Conservation (phyloP, 2,113 vertebrate species). For the Choloepus hoffmanni region DNA sequence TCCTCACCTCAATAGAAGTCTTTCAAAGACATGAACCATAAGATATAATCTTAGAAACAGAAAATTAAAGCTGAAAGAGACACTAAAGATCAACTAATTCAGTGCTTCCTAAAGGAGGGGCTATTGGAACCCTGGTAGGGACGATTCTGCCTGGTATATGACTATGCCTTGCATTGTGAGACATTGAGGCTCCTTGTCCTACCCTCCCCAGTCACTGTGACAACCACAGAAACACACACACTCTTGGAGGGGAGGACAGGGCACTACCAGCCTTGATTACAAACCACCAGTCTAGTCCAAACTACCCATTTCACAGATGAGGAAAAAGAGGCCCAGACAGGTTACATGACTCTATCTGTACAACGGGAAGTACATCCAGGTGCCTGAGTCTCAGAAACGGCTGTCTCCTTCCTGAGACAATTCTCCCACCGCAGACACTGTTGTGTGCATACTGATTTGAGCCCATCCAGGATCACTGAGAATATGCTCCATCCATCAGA, state of each 20-base stretch:
- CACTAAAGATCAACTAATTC: neutral
- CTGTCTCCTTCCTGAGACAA: neutral
- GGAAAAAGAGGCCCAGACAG: neutral
- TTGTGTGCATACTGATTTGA: neutral
- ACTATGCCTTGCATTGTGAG: neutral
- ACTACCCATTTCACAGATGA: neutral
- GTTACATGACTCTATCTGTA: fast-evolving
- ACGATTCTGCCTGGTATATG: neutral
- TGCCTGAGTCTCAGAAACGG: neutral
- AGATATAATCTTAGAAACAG: neutral
- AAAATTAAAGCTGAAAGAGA: neutral
- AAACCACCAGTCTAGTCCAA: neutral
- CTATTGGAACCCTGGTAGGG: fast-evolving
- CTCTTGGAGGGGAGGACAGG: neutral
- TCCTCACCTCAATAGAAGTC: neutral
- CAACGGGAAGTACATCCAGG: neutral
- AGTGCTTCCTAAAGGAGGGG: neutral
- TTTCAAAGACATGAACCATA: neutral
- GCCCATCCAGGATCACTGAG: neutral
- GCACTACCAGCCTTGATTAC: neutral
- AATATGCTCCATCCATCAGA: neutral
- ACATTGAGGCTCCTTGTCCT: too few species aligned
- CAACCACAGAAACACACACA: neutral
- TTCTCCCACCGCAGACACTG: neutral
- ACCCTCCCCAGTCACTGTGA: neutral